Conservation (phyloP, 2,797 vertebrate genomes). For the Sciurus carolinensis region DNA sequence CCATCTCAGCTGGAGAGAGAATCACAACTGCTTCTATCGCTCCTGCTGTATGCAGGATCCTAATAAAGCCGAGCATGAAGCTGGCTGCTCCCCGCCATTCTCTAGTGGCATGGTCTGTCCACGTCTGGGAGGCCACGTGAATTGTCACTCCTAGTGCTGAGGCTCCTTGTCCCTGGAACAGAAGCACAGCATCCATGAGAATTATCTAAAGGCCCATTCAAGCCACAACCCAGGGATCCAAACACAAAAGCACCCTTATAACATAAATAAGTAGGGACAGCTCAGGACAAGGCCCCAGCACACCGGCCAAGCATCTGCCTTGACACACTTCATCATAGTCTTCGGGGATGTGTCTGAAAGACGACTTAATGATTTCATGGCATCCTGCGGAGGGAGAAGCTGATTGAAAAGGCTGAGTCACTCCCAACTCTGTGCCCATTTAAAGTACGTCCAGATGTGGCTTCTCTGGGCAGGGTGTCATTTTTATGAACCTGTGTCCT, state of each 20-base stretch:
- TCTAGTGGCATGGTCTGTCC: conserved; percentile 73
- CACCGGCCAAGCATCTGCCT: neutral
- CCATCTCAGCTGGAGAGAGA: conserved; percentile 81
- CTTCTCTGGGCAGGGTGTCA: neutral
- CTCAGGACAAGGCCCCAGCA: neutral
- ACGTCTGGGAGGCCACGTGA: conserved; percentile 73
- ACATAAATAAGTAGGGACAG: conserved; percentile 56
- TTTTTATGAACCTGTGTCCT: neutral
- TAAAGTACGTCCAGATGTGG: conserved; percentile 32
- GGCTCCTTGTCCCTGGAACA: conserved; percentile 54
- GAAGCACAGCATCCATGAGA: conserved; percentile 59
- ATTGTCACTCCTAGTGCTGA: conserved; percentile 24
- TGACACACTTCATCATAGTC: neutral
- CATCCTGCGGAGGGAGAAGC: neutral
- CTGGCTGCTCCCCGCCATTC: conserved; percentile 65
- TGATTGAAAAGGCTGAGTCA: conserved; percentile 37
- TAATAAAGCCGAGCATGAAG: conserved; percentile 75
- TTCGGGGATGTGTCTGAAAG: neutral
- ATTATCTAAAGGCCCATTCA: conserved; percentile 63
- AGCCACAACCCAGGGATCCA: conserved; percentile 57
- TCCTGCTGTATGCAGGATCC: conserved; percentile 56
- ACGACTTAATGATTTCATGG: neutral
- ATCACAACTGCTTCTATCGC: conserved; percentile 59
- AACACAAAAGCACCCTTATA: neutral
- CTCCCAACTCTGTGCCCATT: neutral